phyloP scores from a whole-genome alignment of 2,888 invertebrate genomes.

The Idaea straminata region DNA sequence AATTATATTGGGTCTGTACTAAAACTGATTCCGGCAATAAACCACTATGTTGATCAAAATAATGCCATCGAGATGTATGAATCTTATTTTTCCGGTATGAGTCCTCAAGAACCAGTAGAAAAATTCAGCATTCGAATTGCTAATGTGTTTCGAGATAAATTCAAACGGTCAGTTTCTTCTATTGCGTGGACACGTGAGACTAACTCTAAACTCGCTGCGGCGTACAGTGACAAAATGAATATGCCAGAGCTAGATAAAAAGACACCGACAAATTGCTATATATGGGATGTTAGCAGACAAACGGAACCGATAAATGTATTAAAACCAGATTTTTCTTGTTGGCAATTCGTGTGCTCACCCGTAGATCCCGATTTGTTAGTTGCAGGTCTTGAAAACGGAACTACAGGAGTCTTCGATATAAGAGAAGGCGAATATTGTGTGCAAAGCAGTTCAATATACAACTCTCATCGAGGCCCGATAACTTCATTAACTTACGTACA shows the following conservation, averaged over 20 bases:
- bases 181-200: slow-evolving; percentile 86
- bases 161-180: slow-evolving; percentile 75
- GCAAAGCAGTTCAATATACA: slow-evolving; percentile 81
- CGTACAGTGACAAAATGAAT: slow-evolving; percentile 73
- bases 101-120: slow-evolving; percentile 73
- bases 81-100: slow-evolving; percentile 83
- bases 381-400: slow-evolving; percentile 63
- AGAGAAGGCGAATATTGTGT: slow-evolving; percentile 87
- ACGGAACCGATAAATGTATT: slow-evolving; percentile 53
- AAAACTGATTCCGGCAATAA: slow-evolving; percentile 77
- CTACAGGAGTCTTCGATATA: slow-evolving; percentile 83
- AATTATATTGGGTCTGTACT: slow-evolving; percentile 83
- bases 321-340: slow-evolving; percentile 52
- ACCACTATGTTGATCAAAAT: slow-evolving; percentile 86
- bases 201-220: slow-evolving; percentile 82
- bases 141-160: slow-evolving; percentile 84
- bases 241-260: slow-evolving; percentile 28
- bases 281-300: slow-evolving; percentile 83
- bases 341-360: slow-evolving; percentile 65
- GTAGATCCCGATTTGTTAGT: slow-evolving; percentile 52
- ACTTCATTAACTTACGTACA: slow-evolving; percentile 80
- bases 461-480: slow-evolving; percentile 75
- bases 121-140: slow-evolving; percentile 80
- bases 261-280: slow-evolving; percentile 75
- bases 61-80: slow-evolving; percentile 90